phyloP scores from a whole-genome alignment of 2,797 vertebrate species.

The Manis crassicaudata region DNA sequence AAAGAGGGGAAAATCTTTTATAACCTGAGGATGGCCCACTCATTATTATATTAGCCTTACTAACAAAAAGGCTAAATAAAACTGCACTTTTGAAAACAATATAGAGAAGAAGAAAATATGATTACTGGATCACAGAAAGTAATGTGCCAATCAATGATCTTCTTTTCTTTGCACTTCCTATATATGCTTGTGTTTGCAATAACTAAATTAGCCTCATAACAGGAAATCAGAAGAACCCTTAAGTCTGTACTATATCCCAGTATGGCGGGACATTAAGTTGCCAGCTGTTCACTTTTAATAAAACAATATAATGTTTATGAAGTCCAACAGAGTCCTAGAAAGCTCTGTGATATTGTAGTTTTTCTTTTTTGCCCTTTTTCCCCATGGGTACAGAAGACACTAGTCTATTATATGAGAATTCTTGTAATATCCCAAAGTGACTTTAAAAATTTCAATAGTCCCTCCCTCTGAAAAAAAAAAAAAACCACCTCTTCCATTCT shows the following conservation, averaged over 20 bases:
- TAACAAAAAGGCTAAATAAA: constrained; percentile 18
- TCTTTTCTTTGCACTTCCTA: constrained; percentile 46
- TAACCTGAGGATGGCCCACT: background rate
- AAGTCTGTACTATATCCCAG: constrained; percentile 9
- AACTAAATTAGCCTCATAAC: constrained; percentile 54
- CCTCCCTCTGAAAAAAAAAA: constrained; percentile 49
- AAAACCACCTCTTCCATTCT: background rate
- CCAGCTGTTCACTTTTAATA: constrained; percentile 70
- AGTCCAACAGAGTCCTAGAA: constrained; percentile 46
- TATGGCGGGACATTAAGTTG: constrained; percentile 7
- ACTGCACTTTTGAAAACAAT: background rate
- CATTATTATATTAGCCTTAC: background rate
- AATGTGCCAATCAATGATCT: background rate
- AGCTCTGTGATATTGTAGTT: background rate
- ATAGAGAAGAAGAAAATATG: background rate
- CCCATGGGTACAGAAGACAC: background rate
- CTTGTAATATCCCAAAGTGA: constrained; percentile 39
- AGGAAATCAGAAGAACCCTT: constrained; percentile 52
- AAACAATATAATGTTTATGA: constrained; percentile 36
- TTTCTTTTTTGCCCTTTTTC: background rate
- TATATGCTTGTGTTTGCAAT: constrained; percentile 13
- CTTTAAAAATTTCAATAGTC: background rate
- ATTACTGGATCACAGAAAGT: constrained; percentile 26
- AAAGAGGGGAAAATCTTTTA: background rate
- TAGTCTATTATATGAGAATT: background rate